Evolutionary conservation across 2,113 vertebrate genomes (phyloP).

Genomic region (Neotoma lepida): DNA sequence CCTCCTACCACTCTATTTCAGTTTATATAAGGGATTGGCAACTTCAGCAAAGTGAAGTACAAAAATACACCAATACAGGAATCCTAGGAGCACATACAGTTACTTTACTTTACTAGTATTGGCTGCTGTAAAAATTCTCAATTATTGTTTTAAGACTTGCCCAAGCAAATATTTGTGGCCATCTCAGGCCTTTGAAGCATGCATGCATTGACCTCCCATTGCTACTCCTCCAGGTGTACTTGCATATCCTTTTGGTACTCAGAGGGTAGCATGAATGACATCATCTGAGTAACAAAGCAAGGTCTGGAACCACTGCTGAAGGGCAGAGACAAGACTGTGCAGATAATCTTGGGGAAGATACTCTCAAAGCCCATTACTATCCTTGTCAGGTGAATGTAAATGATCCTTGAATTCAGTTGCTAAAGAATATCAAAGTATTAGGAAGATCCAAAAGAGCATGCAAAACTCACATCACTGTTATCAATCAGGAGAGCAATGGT

Average conservation of each 20-base stretch:
- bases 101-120: background rate
- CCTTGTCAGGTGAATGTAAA: background rate
- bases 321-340: background rate
- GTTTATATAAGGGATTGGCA: background rate
- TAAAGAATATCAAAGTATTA: background rate
- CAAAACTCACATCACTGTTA: background rate
- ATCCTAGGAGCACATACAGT: background rate
- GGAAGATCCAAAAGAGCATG: background rate
- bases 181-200: background rate
- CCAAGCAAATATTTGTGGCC: background rate
- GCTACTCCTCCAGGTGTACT: background rate
- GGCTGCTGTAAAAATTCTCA: background rate
- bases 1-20: no score
- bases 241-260: background rate
- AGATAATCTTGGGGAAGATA: background rate
- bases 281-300: background rate
- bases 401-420: background rate
- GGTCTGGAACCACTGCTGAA: no score
- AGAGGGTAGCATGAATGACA: background rate
- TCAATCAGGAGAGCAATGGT: background rate
- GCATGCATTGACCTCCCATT: background rate
- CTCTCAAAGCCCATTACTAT: background rate
- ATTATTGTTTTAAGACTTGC: background rate
- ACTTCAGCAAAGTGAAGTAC: background rate
- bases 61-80: background rate